These are phyloP conservation scores for Triplophysa yarkandensis DNA, from an alignment of 2,797 vertebrate genomes.

Conservation along the genomic window DNA sequence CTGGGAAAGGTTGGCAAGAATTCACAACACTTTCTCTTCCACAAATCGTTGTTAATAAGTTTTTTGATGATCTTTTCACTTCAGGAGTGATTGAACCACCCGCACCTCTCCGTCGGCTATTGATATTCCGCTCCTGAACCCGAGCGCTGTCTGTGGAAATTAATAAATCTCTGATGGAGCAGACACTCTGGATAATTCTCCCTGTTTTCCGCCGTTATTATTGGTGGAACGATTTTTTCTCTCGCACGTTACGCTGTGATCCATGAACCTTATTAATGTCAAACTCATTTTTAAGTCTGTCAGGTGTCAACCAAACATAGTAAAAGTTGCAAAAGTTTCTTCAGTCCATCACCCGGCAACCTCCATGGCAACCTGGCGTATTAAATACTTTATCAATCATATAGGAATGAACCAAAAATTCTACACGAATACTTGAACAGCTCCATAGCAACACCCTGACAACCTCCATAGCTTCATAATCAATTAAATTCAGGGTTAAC, in stretches of 20 bases:
- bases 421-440: background rate
- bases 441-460: conserved; percentile 1
- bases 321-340: background rate
- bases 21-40: conserved; percentile 39
- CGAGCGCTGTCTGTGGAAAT: background rate
- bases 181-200: background rate
- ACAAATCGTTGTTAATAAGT: conserved; percentile 49
- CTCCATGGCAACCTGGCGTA: background rate
- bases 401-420: background rate
- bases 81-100: conserved; percentile 20
- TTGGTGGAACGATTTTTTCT: background rate
- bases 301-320: background rate
- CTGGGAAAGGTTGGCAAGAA: conserved; percentile 52
- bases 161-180: conserved; percentile 9
- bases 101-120: conserved; percentile 18
- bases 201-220: background rate
- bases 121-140: conserved; percentile 35
- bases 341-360: background rate
- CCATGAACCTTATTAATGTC: background rate
- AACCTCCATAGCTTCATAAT: background rate
- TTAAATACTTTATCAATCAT: background rate
- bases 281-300: background rate
- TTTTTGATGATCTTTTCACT: conserved; percentile 44
- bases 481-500: background rate
- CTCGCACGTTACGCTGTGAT: conserved; percentile 8